Evolutionary conservation across 1,140 invertebrate species (phyloP).

Genomic region (Zelostemma sp.): DNA sequence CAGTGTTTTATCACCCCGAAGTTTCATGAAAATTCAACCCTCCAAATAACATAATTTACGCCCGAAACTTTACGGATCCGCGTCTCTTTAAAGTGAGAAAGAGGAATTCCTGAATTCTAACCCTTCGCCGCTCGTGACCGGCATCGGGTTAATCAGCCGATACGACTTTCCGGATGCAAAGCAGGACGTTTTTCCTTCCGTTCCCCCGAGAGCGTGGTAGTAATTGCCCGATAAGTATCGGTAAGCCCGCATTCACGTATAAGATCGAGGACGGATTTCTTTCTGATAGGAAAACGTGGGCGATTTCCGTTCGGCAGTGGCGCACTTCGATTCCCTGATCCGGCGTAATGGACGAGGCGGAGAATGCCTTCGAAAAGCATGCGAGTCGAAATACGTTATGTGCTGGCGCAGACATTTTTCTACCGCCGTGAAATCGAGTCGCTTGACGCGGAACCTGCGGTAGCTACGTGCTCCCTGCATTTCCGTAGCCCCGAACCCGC

Average conservation of each 20-base stretch:
- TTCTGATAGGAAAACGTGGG: slow-evolving; percentile 17
- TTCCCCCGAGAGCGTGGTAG: slow-evolving; percentile 5
- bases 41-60: no score
- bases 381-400: slow-evolving; percentile 31
- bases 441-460: slow-evolving; percentile 27
- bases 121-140: no score
- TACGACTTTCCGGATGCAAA: not conserved
- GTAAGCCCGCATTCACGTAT: slow-evolving; percentile 19
- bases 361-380: slow-evolving; percentile 20
- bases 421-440: slow-evolving; percentile 34
- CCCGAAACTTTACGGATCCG: no score
- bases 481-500: slow-evolving; percentile 28
- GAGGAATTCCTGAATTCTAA: no score
- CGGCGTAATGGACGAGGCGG: slow-evolving; percentile 10
- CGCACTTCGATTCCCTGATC: slow-evolving; percentile 22
- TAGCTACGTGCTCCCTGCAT: slow-evolving; percentile 31
- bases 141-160: no score
- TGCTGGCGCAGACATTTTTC: slow-evolving; percentile 36
- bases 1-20: no score
- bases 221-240: slow-evolving; percentile 33
- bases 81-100: no score
- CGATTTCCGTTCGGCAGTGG: slow-evolving; percentile 13
- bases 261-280: slow-evolving; percentile 14
- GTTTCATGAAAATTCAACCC: no score
- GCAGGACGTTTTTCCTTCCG: not conserved